phyloP scores from a whole-genome alignment of 2,888 invertebrate species.

The Clepsis dumicolana region DNA sequence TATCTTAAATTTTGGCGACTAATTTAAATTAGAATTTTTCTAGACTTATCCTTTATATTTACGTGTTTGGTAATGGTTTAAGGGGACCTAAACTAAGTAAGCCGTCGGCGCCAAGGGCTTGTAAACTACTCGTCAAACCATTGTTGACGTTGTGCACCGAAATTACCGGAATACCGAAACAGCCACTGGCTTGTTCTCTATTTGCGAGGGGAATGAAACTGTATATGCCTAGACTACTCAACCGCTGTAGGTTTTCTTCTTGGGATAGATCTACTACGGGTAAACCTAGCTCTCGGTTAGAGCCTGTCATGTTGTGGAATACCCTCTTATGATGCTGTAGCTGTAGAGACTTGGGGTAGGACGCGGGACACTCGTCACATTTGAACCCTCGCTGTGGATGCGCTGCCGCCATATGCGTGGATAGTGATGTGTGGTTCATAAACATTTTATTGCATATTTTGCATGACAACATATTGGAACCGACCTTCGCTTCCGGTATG shows the following conservation, averaged over 20 bases:
- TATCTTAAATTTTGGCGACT: constrained; percentile 10
- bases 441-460: constrained; percentile 82
- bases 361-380: constrained; percentile 90
- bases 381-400: constrained; percentile 81
- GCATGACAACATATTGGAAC: constrained; percentile 73
- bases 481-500: constrained; percentile 77
- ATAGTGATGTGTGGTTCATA: constrained; percentile 70
- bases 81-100: constrained; percentile 91
- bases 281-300: constrained; percentile 88
- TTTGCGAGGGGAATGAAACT: constrained; percentile 91
- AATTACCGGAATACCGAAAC: constrained; percentile 90
- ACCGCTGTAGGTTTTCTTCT: constrained; percentile 87
- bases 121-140: constrained; percentile 84
- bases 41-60: constrained; percentile 46
- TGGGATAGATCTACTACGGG: constrained; percentile 91
- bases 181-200: constrained; percentile 86
- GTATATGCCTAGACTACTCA: constrained; percentile 89
- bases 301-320: constrained; percentile 78
- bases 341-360: constrained; percentile 90
- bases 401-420: constrained; percentile 73
- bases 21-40: constrained; percentile 27
- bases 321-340: constrained; percentile 86
- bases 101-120: constrained; percentile 89
- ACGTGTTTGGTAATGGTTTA: constrained; percentile 84
- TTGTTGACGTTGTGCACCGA: constrained; percentile 88